Evolutionary conservation across 2,113 vertebrate species (phyloP).

Genomic region (Siniperca knerii): DNA sequence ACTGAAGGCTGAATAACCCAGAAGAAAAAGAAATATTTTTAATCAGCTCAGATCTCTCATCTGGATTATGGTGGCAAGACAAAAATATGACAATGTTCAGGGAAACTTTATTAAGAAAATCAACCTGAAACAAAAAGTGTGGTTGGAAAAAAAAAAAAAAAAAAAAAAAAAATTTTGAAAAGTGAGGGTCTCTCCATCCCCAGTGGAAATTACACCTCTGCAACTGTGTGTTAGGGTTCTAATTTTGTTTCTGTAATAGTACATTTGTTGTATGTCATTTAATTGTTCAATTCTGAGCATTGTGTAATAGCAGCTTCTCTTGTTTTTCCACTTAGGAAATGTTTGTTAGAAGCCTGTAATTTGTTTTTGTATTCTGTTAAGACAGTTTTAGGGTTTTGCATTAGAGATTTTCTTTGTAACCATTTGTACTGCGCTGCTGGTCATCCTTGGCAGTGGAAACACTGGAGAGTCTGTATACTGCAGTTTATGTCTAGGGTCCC

Average conservation of each 20-base stretch:
- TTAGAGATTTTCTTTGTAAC: neutral
- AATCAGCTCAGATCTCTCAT: constrained; percentile 4
- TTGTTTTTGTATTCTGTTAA: neutral
- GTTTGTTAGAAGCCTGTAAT: neutral
- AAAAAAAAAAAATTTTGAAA: neutral
- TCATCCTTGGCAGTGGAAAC: neutral
- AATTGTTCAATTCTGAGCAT: too few relatives aligned
- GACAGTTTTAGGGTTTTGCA: neutral
- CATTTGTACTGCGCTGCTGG: neutral
- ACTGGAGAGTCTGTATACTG: neutral
- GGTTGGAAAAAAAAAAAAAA: neutral
- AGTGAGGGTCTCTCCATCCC: neutral
- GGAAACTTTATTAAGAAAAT: neutral
- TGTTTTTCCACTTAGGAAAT: neutral
- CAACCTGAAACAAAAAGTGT: neutral
- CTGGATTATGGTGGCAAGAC: neutral
- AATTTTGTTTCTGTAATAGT: neutral
- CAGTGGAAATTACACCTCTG: neutral
- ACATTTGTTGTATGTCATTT: neutral
- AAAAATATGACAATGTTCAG: neutral
- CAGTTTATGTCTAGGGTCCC: too few relatives aligned
- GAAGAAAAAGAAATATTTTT: neutral
- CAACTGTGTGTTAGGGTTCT: neutral
- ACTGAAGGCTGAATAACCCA: constrained; percentile 18
- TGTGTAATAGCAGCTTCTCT: neutral